phyloP scores from a whole-genome alignment of 2,888 invertebrate species.

The Drymonia ruficornis region DNA sequence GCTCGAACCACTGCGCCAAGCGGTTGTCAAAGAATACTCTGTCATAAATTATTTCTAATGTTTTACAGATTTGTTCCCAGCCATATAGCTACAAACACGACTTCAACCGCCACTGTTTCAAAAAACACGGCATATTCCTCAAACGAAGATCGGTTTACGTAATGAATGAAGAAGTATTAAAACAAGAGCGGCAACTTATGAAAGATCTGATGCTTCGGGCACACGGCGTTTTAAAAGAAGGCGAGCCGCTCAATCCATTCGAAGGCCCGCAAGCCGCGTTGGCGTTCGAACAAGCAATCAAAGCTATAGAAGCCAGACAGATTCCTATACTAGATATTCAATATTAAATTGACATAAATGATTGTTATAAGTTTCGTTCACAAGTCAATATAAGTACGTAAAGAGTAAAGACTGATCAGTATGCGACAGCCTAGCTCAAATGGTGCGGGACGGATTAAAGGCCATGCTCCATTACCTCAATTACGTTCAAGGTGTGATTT shows the following conservation, averaged over 20 bases:
- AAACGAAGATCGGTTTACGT: constrained; percentile 57
- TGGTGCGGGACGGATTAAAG: no score
- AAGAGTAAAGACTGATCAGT: no score
- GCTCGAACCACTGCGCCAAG: no score
- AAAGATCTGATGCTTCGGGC: constrained; percentile 51
- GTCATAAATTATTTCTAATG: not conserved
- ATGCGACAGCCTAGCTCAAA: no score
- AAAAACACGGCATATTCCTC: constrained; percentile 68
- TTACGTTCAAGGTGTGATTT: no score
- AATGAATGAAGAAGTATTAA: constrained; percentile 67
- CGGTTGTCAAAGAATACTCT: no score
- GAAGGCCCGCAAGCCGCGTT: constrained; percentile 54
- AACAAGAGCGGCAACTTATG: constrained; percentile 57
- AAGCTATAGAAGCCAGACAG: constrained; percentile 48
- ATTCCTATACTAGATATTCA: constrained; percentile 44
- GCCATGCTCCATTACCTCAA: no score
- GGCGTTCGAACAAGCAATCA: constrained; percentile 57
- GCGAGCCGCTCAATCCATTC: constrained; percentile 54
- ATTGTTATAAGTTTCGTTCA: constrained; percentile 4
- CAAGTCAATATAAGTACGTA: not conserved
- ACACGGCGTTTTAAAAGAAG: constrained; percentile 47
- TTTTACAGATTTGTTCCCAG: constrained; percentile 66
- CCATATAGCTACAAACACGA: constrained; percentile 74
- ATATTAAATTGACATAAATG: constrained; percentile 7
- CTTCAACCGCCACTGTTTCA: constrained; percentile 70